Base-by-base conservation (phyloP, 2,888 invertebrate species). In the Cantharis rufa region DNA sequence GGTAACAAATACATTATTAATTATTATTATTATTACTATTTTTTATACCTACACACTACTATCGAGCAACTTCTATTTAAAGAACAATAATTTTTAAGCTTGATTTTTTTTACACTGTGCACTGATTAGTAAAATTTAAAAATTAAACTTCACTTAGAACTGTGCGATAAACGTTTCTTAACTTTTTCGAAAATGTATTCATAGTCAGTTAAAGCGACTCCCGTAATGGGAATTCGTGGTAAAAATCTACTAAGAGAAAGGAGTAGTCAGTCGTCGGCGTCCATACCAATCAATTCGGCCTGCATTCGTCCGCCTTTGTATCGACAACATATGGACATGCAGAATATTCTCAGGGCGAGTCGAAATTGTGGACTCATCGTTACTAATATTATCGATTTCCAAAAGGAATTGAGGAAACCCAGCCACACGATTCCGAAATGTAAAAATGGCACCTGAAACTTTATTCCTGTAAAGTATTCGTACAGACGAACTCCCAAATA, bases 401-500 rank as follows among this genome's bases (percentile, higher is more conserved):
- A 98, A 88, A 97, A 96, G 70, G 97, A 97, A 89, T 98, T 98
- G 82, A 96, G 91, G 83, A 98, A 94, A 69, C 98, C 98, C 83
- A 98, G 90, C 98, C 98, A 98, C 73, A 98, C 95, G 82, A 98
- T 93, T 80, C 94, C 94, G 87, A 98, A 98, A 89, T 97, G 96
- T 81, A 98, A 90, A 90, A 95, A 93, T 84, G 96, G 95, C 85
- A 95, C 91, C 89, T 94, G 92, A 63, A 88, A 83, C 88, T 91
- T 91, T 79, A 90, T 89, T 80, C 91, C 92, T 70, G 90, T 91
- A 84, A 92, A 88, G 86, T 92, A 92, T 87, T 94, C 95, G 89
- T 96, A 96, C 79, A 96, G 89, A 82, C 94, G 92, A 32, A 98
- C 91, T 75, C 92, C 91, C 81, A 97, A 94, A 90, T 95, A 97